phyloP scores from a whole-genome alignment of 1,140 invertebrate genomes.

The Globodera ellingtonae region DNA sequence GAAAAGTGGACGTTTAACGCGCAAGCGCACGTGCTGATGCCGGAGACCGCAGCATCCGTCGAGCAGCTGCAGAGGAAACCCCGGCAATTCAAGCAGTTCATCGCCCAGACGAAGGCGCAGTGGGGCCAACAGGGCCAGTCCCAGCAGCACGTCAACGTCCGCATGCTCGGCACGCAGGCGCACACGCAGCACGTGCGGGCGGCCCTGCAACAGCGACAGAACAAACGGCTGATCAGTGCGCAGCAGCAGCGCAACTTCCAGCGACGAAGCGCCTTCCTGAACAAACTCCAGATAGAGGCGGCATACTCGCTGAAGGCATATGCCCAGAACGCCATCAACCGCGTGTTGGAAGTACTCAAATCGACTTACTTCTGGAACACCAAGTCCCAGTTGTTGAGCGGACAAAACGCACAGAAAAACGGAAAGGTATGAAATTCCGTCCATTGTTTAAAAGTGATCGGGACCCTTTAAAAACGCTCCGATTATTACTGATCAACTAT shows the following conservation, averaged over 20 bases:
- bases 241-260: slow-evolving; percentile 32
- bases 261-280: slow-evolving; percentile 32
- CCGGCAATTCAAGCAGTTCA: slow-evolving; percentile 18
- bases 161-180: slow-evolving; percentile 37
- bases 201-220: slow-evolving; percentile 21
- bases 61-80: slow-evolving; percentile 26
- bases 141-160: slow-evolving; percentile 41
- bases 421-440: slow-evolving; percentile 5
- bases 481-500: neutral
- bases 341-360: slow-evolving; percentile 38
- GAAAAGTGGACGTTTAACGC: slow-evolving; percentile 31
- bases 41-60: slow-evolving; percentile 16
- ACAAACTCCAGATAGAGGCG: slow-evolving; percentile 47
- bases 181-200: slow-evolving; percentile 11
- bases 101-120: slow-evolving; percentile 30
- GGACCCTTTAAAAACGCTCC: no score
- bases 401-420: slow-evolving; percentile 1
- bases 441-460: neutral
- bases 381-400: slow-evolving; percentile 19
- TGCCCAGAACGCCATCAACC: slow-evolving; percentile 31
- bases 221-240: slow-evolving; percentile 9
- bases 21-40: slow-evolving; percentile 33
- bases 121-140: slow-evolving; percentile 38
- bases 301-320: slow-evolving; percentile 37
- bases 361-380: slow-evolving; percentile 44